Evolutionary conservation across 2,888 invertebrate genomes (phyloP), one percentile per base, ranked within the genome.

Genomic region (Drosophila aldrichi): DNA sequence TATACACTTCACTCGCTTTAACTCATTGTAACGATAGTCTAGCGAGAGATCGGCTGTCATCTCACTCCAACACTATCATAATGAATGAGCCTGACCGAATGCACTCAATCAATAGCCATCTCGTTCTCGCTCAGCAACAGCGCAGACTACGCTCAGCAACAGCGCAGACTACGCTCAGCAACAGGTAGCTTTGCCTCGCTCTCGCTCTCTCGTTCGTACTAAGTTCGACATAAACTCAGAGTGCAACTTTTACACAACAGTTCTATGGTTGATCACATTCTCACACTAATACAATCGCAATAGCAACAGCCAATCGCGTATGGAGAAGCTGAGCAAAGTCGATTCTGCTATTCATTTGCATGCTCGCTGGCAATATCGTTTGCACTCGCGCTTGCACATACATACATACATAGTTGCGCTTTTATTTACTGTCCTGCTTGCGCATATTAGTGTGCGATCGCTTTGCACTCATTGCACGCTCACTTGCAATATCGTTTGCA

Each of bases 71-170:
- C 7, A 10, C 20, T 12, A 12, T 12, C 6, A 20, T 2, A 46
- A 8, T n/a, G n/a, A n/a, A n/a, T 14, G 16, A 25, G 16, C 16
- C 44, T 25, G 25, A 22, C 0, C 25, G 1, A 4, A 29, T 29
- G 8, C 29, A 1, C 29, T 29, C 29, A 9, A n/a, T n/a, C n/a
- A n/a, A 7, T 25, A 46, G 46, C 8, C 25, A 20, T 25, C 25
- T 25, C 25, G 5, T 16, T 46, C 46, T 3, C 9, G 25, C 46
- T 4, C n/a, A n/a, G 25, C 12, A 48, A 5, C n/a, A n/a, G 29
- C 5, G 0, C 1, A 0, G 0, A 2, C 6, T n/a, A n/a, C 0
- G 6, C 1, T 29, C 6, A 48, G n/a, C 29, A 29, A 12, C 12
- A 12, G 12, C n/a, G n/a, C n/a, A n/a, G n/a, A n/a, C n/a, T n/a